phyloP scores from a whole-genome alignment of 2,113 vertebrate species.

The Anser cygnoides region DNA sequence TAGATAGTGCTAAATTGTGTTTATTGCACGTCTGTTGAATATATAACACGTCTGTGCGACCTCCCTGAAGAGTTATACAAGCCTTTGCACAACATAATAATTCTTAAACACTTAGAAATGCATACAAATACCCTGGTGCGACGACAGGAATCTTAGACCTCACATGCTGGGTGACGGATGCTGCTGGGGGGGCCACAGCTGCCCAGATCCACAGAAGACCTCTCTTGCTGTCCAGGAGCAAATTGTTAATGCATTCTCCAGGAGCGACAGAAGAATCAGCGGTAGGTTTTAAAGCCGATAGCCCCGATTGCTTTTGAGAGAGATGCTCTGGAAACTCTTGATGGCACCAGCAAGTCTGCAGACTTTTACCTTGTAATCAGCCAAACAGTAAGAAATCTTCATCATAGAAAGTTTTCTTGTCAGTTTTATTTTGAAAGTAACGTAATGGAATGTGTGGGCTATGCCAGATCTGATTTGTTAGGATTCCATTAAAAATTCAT shows the following conservation, averaged over 20 bases:
- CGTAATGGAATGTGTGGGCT: not conserved
- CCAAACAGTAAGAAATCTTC: not conserved
- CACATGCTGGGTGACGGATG: not conserved
- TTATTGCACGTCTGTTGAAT: slow-evolving; percentile 43
- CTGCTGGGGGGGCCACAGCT: not conserved
- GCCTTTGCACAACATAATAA: not conserved
- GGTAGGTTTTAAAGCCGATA: not conserved
- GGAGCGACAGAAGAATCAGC: not conserved
- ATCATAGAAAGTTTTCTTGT: not conserved
- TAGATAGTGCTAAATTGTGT: slow-evolving; percentile 5
- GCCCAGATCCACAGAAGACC: not conserved
- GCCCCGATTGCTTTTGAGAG: not conserved
- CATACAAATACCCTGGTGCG: not conserved
- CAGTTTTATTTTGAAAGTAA: not conserved
- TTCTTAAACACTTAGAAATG: slow-evolving; percentile 25
- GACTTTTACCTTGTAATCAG: not conserved
- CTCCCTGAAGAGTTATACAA: slow-evolving; percentile 46
- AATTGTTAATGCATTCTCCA: not conserved
- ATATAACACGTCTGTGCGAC: slow-evolving; percentile 10
- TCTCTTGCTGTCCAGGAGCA: not conserved
- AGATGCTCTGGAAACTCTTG: not conserved
- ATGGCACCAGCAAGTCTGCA: not conserved
- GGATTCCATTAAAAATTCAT: not conserved
- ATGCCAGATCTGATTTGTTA: not conserved
- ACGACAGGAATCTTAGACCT: not conserved